phyloP scores from a whole-genome alignment of 2,888 invertebrate genomes.

The Brenthis hecate region DNA sequence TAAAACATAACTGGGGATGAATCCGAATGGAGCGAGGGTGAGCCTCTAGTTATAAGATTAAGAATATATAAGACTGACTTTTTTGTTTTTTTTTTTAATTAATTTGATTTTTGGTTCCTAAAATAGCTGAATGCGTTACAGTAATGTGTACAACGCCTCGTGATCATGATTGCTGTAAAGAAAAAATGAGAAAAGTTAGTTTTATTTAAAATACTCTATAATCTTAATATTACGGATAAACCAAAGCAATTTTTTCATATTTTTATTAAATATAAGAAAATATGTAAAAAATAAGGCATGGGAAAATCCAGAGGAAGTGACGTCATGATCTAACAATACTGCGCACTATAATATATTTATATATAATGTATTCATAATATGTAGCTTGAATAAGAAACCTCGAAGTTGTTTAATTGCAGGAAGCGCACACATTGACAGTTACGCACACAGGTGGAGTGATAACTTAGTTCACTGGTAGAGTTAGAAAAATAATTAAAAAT shows the following conservation, averaged over 20 bases:
- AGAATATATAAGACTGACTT: too few species aligned
- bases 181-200: too few species aligned
- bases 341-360: slow-evolving; percentile 30
- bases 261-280: neutral
- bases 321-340: slow-evolving; percentile 41
- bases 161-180: too few species aligned
- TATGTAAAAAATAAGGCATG: slow-evolving; percentile 13
- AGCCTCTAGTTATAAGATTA: too few species aligned
- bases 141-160: too few species aligned
- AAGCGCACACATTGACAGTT: slow-evolving; percentile 51
- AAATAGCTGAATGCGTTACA: too few species aligned
- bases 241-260: neutral
- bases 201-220: too few species aligned
- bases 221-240: neutral
- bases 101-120: too few species aligned
- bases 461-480: slow-evolving; percentile 50
- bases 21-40: too few species aligned
- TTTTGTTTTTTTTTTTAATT: too few species aligned
- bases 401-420: slow-evolving; percentile 63
- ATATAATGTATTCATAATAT: slow-evolving; percentile 39
- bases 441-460: slow-evolving; percentile 45
- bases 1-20: too few species aligned
- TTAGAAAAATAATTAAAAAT: slow-evolving; percentile 42
- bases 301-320: slow-evolving; percentile 44
- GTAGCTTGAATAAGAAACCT: slow-evolving; percentile 48